Base-by-base conservation (phyloP, 2,888 invertebrate species). In the Troides oblongomaculatus region DNA sequence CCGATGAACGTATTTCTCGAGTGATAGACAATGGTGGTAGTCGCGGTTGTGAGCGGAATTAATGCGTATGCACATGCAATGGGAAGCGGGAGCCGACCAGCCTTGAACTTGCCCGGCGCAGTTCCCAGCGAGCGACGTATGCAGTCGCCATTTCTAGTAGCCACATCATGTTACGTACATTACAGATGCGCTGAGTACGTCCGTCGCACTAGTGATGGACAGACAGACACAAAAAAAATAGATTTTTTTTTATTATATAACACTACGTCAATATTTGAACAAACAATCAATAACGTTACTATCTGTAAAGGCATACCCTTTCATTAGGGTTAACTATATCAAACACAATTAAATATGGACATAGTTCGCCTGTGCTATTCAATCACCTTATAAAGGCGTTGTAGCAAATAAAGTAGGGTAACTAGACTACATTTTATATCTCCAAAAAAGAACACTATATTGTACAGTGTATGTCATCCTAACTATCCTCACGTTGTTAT, bases 21-120 rank as follows among this genome's bases (percentile, higher is more conserved):
- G 87, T 90, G 90, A 90, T 91, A 92, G 92, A 92, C 92, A 92
- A 92, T 92, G 90, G 89, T 87, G 85, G 88, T 87, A 86, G 90
- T 84, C 79, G 85, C 76, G 85, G 80, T 85, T 90, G 91, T 90
- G 91, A 87, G 90, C 79, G 81, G 91, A 90, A 91, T 92, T 81
- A 90, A 91, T 90, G 84, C 83, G 82, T 82, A 84, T 87, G 84
- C 88, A 85, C 89, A 87, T 88, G 90, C 90, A 88, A 85, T 87
- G 88, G 88, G 86, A 88, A 89, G 86, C 85, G 85, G 79, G 82
- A 82, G 78, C 79, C 84, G 90, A 86, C 89, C 90, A 90, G 88
- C 92, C 92, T 92, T 92, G 92, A 92, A 92, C 92, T 90, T 91
- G 87, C 78, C 73, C 82, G 82, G 67, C 85, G 86, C 88, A 84